These are phyloP conservation scores for Drosophila monieri DNA, from an alignment of 2,888 invertebrate genomes.

Conservation along the genomic window DNA sequence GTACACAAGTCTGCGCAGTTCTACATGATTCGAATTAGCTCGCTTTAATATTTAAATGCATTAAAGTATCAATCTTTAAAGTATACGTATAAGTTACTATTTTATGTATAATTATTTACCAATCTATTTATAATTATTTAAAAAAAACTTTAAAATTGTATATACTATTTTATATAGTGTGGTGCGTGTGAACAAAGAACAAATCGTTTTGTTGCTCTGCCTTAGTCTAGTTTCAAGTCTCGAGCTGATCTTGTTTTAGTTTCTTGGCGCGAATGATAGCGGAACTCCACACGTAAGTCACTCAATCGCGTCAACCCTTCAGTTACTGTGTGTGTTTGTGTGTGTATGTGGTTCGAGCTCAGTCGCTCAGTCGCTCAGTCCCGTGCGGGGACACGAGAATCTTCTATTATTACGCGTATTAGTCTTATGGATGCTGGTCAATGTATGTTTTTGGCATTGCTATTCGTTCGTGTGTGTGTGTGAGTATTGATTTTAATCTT, in stretches of 20 bases:
- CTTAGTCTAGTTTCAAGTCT: constrained; percentile 52
- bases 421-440: constrained; percentile 60
- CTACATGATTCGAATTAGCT: constrained; percentile 15
- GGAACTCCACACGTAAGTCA: constrained; percentile 13
- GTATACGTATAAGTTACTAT: constrained; percentile 25
- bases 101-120: constrained; percentile 32
- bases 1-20: constrained; percentile 14
- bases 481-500: constrained; percentile 37
- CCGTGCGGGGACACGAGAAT: constrained; percentile 1
- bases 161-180: constrained; percentile 31
- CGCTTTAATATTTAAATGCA: constrained; percentile 7
- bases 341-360: constrained; percentile 16
- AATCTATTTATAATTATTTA: constrained; percentile 29
- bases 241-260: constrained; percentile 28
- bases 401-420: constrained; percentile 12
- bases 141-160: constrained; percentile 21
- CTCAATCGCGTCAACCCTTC: constrained; percentile 12
- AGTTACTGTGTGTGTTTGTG: constrained; percentile 15
- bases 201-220: constrained; percentile 46
- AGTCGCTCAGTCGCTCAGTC: neutral
- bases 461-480: constrained; percentile 28
- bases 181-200: constrained; percentile 46
- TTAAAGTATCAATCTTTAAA: constrained; percentile 19
- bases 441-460: constrained; percentile 63
- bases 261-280: constrained; percentile 10